A percentile compares a stretch with the other conserved stretches of the same genome.
Conservation (phyloP, 2,797 vertebrate species). For the Characodon lateralis region DNA sequence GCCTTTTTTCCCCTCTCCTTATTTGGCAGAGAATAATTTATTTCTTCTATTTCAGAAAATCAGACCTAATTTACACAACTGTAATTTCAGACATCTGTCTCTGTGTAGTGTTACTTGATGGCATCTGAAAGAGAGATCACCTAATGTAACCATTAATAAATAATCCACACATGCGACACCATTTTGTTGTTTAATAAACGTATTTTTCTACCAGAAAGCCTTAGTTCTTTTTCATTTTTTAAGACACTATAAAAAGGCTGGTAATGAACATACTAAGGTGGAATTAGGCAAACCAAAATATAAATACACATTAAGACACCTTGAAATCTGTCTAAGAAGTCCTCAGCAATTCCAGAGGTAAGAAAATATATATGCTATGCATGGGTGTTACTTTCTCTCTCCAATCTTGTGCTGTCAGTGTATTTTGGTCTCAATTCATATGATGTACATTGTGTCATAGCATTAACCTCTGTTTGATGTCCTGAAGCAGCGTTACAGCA, state of each 20-base stretch:
- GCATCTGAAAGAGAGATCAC: slow-evolving; percentile 49
- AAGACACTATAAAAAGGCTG: background rate
- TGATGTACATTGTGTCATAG: background rate
- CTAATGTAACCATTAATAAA: slow-evolving; percentile 69
- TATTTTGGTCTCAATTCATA: background rate
- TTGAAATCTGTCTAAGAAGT: slow-evolving; percentile 33
- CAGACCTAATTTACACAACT: slow-evolving; percentile 54
- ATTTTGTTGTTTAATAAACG: slow-evolving; percentile 89
- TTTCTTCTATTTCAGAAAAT: slow-evolving; percentile 52
- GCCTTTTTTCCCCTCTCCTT: slow-evolving; percentile 24
- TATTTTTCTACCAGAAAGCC: slow-evolving; percentile 91
- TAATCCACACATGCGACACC: slow-evolving; percentile 74
- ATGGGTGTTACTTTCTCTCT: slow-evolving; percentile 11
- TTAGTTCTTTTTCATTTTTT: slow-evolving; percentile 69
- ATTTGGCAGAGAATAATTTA: slow-evolving; percentile 74
- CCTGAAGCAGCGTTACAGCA: slow-evolving; percentile 84
- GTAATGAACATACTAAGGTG: background rate
- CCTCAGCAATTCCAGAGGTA: slow-evolving; percentile 69
- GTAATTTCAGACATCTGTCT: slow-evolving; percentile 48
- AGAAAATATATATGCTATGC: slow-evolving; percentile 36
- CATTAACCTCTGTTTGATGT: slow-evolving; percentile 53
- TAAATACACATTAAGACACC: slow-evolving; percentile 25
- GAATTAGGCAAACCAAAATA: background rate
- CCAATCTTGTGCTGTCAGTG: slow-evolving; percentile 8
- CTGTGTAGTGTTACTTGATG: slow-evolving; percentile 57